These are phyloP conservation scores for Rhynchomys soricoides DNA, from an alignment of 2,113 vertebrate species.

Conservation along the genomic window DNA sequence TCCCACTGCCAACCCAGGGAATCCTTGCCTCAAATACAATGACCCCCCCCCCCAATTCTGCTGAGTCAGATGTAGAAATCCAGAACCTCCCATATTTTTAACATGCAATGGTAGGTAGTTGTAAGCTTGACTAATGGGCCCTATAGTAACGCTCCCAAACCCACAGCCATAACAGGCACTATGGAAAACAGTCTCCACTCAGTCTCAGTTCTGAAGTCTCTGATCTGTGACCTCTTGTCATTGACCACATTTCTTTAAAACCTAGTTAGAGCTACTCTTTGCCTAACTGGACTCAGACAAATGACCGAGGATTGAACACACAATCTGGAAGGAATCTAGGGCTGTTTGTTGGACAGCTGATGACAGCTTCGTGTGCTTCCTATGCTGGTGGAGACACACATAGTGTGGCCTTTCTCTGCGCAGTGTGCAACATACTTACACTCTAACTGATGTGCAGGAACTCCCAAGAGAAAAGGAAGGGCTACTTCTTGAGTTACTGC, in stretches of 20 bases:
- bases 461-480: neutral
- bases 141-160: neutral
- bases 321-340: neutral
- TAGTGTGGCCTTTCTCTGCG: neutral
- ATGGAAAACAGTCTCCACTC: neutral
- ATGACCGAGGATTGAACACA: constrained; percentile 17
- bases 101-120: neutral
- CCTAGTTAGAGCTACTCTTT: constrained; percentile 44
- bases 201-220: neutral
- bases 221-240: constrained; percentile 5
- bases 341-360: neutral
- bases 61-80: neutral
- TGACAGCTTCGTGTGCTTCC: neutral
- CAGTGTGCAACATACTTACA: neutral
- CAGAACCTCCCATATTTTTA: neutral
- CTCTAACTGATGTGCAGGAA: neutral
- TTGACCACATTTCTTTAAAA: constrained; percentile 62
- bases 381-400: neutral
- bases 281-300: constrained; percentile 24
- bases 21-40: neutral
- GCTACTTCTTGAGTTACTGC: neutral
- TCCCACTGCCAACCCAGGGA: neutral
- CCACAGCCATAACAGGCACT: neutral
- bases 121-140: neutral
- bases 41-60: neutral